A percentile compares a stretch with the other conserved stretches of the same genome.
Conservation (phyloP, 1,140 invertebrate genomes). For the Vanessa atalanta region DNA sequence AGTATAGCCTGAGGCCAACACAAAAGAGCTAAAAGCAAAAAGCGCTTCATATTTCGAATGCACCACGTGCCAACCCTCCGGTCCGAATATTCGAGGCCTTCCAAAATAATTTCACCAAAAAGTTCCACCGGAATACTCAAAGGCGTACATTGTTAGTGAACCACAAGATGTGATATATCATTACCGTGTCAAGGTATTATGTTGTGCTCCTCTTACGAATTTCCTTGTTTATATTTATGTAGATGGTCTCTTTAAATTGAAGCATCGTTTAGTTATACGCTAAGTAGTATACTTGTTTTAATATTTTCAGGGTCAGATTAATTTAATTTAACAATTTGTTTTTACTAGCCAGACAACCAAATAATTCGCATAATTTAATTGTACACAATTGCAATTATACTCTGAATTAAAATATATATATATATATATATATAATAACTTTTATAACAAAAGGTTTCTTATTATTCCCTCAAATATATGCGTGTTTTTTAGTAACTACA, state of each 20-base stretch:
- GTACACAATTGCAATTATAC: no score
- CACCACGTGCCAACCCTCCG: slow-evolving; percentile 15
- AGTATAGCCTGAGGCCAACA: slow-evolving; percentile 7
- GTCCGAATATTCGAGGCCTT: slow-evolving; percentile 23
- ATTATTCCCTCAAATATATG: no score
- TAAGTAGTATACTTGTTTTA: no score
- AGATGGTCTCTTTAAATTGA: not conserved
- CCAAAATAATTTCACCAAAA: slow-evolving; percentile 26
- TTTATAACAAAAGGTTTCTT: no score
- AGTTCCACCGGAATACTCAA: slow-evolving; percentile 17
- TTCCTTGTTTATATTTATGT: slow-evolving; percentile 8
- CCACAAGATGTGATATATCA: slow-evolving; percentile 35
- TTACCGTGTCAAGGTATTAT: slow-evolving; percentile 41
- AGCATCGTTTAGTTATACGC: not conserved
- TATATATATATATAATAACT: no score
- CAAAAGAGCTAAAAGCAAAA: slow-evolving; percentile 23
- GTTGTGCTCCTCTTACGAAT: slow-evolving; percentile 35
- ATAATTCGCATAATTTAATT: no score
- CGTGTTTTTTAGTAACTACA: no score
- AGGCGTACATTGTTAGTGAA: slow-evolving; percentile 27
- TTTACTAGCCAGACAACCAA: no score
- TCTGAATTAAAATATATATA: no score
- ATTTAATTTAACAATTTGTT: no score
- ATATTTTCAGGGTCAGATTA: no score
- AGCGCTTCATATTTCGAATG: slow-evolving; percentile 25